phyloP scores from a whole-genome alignment of 2,113 vertebrate species.

The Ailuropoda melanoleuca region DNA sequence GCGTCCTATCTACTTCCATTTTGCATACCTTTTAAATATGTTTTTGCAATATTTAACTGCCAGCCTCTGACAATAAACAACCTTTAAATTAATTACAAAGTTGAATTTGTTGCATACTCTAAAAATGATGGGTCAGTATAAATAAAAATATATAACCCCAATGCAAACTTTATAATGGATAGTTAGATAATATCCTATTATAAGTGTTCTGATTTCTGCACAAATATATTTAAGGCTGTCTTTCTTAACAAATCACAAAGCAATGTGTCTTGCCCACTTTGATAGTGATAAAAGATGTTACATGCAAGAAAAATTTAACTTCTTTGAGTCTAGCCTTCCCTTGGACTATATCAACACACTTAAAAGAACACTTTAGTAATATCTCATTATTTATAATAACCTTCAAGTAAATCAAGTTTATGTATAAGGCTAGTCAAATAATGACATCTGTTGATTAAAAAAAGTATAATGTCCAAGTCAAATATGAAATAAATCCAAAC shows the following conservation, averaged over 20 bases:
- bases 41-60: background rate
- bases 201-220: background rate
- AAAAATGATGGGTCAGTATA: background rate
- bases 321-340: background rate
- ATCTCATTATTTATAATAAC: background rate
- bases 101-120: background rate
- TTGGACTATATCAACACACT: background rate
- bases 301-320: background rate
- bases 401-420: background rate
- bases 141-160: background rate
- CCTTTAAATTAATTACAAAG: background rate
- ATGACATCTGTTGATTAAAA: background rate
- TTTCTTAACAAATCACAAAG: background rate
- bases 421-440: background rate
- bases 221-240: background rate
- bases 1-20: background rate
- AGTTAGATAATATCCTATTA: background rate
- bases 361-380: background rate
- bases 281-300: background rate
- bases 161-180: background rate
- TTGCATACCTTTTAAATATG: background rate
- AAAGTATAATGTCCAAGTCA: background rate
- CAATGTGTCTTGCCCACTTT: background rate
- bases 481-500: background rate
- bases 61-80: slow-evolving; percentile 11